Evolutionary conservation across 1,140 invertebrate species (phyloP).

Genomic region (Pinna nobilis): DNA sequence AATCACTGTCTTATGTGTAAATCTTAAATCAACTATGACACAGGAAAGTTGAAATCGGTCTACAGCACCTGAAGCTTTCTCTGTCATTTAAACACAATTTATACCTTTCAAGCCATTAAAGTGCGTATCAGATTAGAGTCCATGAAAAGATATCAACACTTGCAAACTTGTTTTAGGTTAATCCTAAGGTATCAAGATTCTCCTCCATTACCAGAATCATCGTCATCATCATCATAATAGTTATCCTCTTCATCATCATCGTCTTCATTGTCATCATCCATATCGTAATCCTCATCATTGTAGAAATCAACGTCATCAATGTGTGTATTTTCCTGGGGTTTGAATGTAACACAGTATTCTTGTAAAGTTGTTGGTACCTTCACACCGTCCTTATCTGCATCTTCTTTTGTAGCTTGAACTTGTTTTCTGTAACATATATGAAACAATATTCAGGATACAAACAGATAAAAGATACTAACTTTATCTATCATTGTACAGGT

Average conservation of each 20-base stretch:
- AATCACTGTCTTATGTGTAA: too few relatives aligned
- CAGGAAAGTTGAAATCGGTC: too few relatives aligned
- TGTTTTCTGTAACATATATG: conserved; percentile 89
- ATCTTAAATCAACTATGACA: too few relatives aligned
- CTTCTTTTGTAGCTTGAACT: conserved; percentile 93
- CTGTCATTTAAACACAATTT: too few relatives aligned
- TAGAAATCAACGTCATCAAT: conserved; percentile 69
- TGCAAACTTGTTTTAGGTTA: too few relatives aligned
- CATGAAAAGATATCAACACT: too few relatives aligned
- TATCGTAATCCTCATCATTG: conserved; percentile 73
- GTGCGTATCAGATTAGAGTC: too few relatives aligned
- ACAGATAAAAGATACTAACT: too few relatives aligned
- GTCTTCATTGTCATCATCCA: conserved; percentile 71
- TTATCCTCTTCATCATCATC: conserved; percentile 69
- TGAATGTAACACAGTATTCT: conserved; percentile 84
- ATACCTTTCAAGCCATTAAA: too few relatives aligned
- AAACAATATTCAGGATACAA: too few relatives aligned
- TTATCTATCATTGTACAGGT: too few relatives aligned
- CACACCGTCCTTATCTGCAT: conserved; percentile 97
- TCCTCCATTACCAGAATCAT: conserved; percentile 69
- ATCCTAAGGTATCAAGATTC: conserved; percentile 65
- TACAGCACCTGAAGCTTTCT: too few relatives aligned
- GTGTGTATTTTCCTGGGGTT: conserved; percentile 62
- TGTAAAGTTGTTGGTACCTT: conserved; percentile 97
- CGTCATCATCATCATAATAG: conserved; percentile 68